Evolutionary conservation across 2,888 invertebrate genomes (phyloP), one percentile per base, ranked within the genome.

Genomic region (Epinotia brunnichana): DNA sequence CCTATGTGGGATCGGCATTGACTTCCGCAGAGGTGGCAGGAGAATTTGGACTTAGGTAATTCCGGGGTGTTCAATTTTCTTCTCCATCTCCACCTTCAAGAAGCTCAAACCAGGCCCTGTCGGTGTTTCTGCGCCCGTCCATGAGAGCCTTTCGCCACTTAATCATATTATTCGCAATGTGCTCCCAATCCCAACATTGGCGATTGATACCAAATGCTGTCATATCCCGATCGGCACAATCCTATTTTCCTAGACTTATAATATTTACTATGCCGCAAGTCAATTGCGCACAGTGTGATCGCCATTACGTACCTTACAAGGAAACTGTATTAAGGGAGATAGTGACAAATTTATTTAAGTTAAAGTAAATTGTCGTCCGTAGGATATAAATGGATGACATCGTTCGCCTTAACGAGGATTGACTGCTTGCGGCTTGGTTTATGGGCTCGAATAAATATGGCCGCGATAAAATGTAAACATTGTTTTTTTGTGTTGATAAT

Each of bases 331-430:
- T 72, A 68, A 68, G 35, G 72, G 15, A n/a, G 61, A 67, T 67
- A 72, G 67, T 67, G 72, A 72, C 72, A 72, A 72, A 72, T 72
- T 72, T 72, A 72, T 72, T 62, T 68, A 56, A 67, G 61, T 68
- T 68, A 61, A 72, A 72, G 72, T 68, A 72, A 72, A 72, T 67
- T 54, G 72, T 61, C 48, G 24, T 53, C 51, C 56, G 56, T 69
- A 48, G 29, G 51, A 35, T 11, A 68, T 68, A 62, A 72, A 72
- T 72, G 67, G 67, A 56, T 56, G 29, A 53, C 60, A 61, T 62
- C 61, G 61, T 61, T 41, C 21, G 3, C 13, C 39, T 48, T 68
- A 72, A 72, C 72, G 72, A 72, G 72, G 61, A 72, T 48, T 62
- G 67, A 68, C 61, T 64, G 72, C 56, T 21, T 17, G 61, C 41